Base-by-base conservation (phyloP, 2,888 invertebrate genomes). In the Eupeodes latifasciatus region DNA sequence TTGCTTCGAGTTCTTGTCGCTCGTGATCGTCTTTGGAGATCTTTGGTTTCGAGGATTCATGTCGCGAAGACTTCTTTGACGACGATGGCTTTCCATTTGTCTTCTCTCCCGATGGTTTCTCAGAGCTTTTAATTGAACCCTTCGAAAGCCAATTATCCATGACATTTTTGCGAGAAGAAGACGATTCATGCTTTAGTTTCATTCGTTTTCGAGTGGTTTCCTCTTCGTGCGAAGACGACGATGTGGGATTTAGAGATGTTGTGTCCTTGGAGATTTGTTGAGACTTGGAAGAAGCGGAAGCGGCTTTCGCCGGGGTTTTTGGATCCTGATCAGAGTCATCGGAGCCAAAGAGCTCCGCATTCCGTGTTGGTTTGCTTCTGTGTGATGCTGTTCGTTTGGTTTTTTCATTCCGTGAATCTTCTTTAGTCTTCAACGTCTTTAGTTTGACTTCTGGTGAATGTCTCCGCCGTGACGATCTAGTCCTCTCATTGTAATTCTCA, bases 301-400 rank as follows among this genome's bases (percentile, higher is more conserved):
- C 62, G 34, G n/a, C 62, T 69, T 82, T 49, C 40, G 40, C 11
- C 10, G 14, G n/a, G 1, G 6, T 59, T 59, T 59, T 72, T 6
- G 10, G 34, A 4, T 88, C 89, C 9, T 85, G 84, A 16, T 81
- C 86, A 7, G 89, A 89, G 44, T 85, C 85, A 49, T 84, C 85
- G 5, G 90, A 82, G n/a, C 89, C 89, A 57, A 89, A 90, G 4
- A 82, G 69, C 10, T 89, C 72, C 0, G 78, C 53, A 57, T 79
- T 77, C 27, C 61, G 40, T 2, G 61, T 72, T 75, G 66, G 61
- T 74, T 51, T 77, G 1, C 44, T 51, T 44, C 11, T 76, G 34
- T 27, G 34, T 47, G 11, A 66, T 61, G 75, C 4, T 4, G 34
- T 14, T 49, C 77, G 66, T 67, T 79, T 82, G 0, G 11, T 2